A percentile compares a stretch with the other conserved stretches of the same genome.
Conservation (phyloP, 2,888 invertebrate species). For the Chironomus tentans region DNA sequence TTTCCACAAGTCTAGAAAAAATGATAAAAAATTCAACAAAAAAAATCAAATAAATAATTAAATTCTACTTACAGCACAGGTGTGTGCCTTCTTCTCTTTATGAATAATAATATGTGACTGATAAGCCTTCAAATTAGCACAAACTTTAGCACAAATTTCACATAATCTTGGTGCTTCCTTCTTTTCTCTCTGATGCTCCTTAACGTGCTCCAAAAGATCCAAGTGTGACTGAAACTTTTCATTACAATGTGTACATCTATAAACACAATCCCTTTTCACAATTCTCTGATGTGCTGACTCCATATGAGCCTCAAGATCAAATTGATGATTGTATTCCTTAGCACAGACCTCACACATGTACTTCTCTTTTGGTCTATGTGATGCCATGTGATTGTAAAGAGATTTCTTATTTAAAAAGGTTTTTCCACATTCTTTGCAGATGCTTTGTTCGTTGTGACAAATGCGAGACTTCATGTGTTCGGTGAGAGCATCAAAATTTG, state of each 20-base stretch:
- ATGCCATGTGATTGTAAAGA: neutral
- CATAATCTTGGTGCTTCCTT: constrained; percentile 10
- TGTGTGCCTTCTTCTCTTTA: neutral
- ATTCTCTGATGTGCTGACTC: neutral
- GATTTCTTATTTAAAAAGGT: neutral
- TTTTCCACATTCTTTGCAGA: neutral
- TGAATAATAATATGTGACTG: neutral
- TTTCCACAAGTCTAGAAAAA: neutral
- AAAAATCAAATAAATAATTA: neutral
- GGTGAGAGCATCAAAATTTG: neutral
- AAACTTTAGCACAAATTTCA: constrained; percentile 22
- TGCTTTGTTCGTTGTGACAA: neutral
- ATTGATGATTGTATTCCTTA: constrained; percentile 1
- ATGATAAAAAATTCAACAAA: neutral
- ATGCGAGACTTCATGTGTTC: neutral
- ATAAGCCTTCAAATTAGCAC: constrained; percentile 13
- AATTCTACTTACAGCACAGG: neutral
- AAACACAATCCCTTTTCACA: neutral
- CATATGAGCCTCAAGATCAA: neutral
- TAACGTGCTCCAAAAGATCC: neutral
- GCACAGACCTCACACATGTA: constrained; percentile 4
- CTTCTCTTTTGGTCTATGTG: neutral
- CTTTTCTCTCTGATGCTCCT: neutral
- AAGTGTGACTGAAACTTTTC: neutral
- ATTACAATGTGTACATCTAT: neutral